Base-by-base conservation (phyloP, 2,113 vertebrate species). In the Tachycineta bicolor region DNA sequence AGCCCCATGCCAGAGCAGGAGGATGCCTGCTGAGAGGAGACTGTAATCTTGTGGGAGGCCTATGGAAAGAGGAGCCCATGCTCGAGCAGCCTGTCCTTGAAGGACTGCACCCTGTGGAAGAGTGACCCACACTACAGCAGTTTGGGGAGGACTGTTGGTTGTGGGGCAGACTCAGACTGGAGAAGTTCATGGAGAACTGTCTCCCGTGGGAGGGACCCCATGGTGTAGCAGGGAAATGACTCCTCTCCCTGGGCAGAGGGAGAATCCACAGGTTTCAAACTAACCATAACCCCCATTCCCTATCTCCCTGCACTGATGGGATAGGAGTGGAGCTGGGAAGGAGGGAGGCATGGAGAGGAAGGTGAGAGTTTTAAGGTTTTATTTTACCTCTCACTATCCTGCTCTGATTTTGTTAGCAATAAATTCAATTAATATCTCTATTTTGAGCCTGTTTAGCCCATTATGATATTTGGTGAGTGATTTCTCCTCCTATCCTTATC, bases 151-250 rank as follows among this genome's bases (percentile, higher is more conserved):
- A n/a, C 41, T 47, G 59, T 6, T 56, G 23, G 28, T 26, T 18
- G 7, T 28, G n/a, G 7, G 8, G 12, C 10, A 15, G 7, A n/a
- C 50, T 85, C 50, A 28, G 7, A 28, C 16, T 11, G 20, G 13
- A 58, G 43, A n/a, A 49, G 24, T 65, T 58, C 4, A 85, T 9
- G 24, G 34, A 65, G 50, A 49, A 49, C 12, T 49, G 19, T 11
- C 9, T 65, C 22, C 41, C 0, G 0, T 22, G 18, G 22, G 26
- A 84, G 9, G 17, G 22, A 73, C 9, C 7, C 18, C 18, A 39
- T 0, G 0, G 9, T n/a, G 29, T 34, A 29, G 15, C 34, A 65
- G 50, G 15, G 60, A 18, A 75, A 41, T 0, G 0, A 65, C 20
- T 22, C 7, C 28, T 46, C 29, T 58, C 20, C 60, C 34, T 34